A percentile compares a stretch with the other conserved stretches of the same genome.
Evolutionary conservation across 2,888 invertebrate species (phyloP).

Genomic region (Xestobium rufovillosum): DNA sequence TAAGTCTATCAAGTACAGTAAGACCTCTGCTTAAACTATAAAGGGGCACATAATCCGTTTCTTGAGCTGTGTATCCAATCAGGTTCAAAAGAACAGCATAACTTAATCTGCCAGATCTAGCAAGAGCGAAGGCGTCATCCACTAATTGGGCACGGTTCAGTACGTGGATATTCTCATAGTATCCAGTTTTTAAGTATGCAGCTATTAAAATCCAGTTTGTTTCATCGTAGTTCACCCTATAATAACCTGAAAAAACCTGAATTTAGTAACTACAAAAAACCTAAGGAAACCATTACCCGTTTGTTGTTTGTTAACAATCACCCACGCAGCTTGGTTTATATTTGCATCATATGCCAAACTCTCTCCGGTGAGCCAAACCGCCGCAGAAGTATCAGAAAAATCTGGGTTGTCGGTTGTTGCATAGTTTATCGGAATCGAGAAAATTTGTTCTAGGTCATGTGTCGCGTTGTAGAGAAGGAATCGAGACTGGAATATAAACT

Average conservation of each 20-base stretch:
- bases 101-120: not conserved
- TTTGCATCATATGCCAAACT: not conserved
- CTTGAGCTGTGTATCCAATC: not conserved
- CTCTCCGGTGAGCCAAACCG: not conserved
- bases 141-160: not conserved
- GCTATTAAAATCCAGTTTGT: not conserved
- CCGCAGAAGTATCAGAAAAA: not conserved
- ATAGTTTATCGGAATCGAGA: not conserved
- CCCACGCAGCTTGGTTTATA: not conserved
- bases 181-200: not conserved
- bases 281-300: not conserved
- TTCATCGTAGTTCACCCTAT: conserved; percentile 1
- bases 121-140: not conserved
- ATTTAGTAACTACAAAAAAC: not conserved
- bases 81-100: not conserved
- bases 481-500: too few relatives aligned
- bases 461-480: conserved; percentile 2
- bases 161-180: conserved; percentile 2
- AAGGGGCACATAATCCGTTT: not conserved
- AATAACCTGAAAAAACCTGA: not conserved
- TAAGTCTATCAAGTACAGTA: not conserved
- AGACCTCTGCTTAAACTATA: not conserved
- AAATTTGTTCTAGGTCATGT: conserved; percentile 1
- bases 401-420: not conserved
- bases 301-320: conserved; percentile 1